A percentile compares a stretch with the other conserved stretches of the same genome.
phyloP scores from a whole-genome alignment of 2,113 vertebrate species.

The Aviceda subcristata region DNA sequence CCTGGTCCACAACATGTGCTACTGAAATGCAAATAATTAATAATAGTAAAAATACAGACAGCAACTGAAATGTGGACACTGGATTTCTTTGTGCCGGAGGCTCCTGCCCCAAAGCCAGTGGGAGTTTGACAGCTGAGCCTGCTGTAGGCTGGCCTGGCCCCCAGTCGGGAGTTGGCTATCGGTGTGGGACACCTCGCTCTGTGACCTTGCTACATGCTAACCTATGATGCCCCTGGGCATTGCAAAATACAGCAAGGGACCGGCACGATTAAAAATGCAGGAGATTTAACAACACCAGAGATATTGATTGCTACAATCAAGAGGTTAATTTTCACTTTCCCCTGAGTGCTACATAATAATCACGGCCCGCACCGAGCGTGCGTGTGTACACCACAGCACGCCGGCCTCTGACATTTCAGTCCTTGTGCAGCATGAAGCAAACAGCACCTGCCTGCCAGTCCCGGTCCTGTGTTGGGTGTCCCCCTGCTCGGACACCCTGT shows the following conservation, averaged over 20 bases:
- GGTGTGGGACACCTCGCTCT: not conserved
- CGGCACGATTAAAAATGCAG: not conserved
- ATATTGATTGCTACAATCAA: rapidly evolving
- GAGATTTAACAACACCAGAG: not conserved
- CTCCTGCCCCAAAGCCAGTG: not conserved
- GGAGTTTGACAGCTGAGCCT: not conserved
- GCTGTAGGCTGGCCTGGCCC: not conserved
- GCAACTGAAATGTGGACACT: not conserved
- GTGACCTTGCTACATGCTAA: not conserved
- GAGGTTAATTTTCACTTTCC: not conserved
- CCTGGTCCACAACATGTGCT: not conserved
- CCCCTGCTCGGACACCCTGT: not conserved
- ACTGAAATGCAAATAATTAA: not conserved
- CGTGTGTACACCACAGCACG: not conserved
- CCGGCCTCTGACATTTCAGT: not conserved
- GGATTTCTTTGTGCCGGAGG: not conserved
- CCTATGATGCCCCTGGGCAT: rapidly evolving
- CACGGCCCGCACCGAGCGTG: rapidly evolving
- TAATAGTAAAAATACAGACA: not conserved
- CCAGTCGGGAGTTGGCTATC: not conserved
- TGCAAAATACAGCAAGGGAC: not conserved
- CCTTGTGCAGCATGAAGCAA: not conserved
- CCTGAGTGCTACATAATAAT: not conserved
- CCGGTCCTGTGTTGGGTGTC: not conserved
- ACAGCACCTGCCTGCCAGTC: not conserved